Evolutionary conservation across 1,140 invertebrate genomes (phyloP), one percentile per base, ranked within the genome.

Genomic region (Drosophila kurseongensis): DNA sequence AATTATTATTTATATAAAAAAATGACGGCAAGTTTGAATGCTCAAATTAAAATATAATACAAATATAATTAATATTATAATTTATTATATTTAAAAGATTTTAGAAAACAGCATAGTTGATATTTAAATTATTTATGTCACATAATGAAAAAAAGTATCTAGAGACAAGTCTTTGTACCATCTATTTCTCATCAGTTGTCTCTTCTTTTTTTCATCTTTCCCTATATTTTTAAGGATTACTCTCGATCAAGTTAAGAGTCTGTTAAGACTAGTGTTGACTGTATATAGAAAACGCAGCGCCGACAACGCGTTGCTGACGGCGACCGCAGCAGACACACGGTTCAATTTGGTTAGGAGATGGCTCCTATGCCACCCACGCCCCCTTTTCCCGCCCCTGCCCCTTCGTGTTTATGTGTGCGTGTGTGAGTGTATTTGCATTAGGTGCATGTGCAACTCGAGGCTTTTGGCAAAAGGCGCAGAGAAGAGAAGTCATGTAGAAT

Each of bases 361-460:
- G 45, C 29, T 76, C 45, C 44, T 75, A 56, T 45, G n/a, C 47
- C 47, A 12, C 35, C 42, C 52, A 40, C 48, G 36, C 41, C 23
- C 55, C 5, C 57, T 13, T 41, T 10, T 40, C 42, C 18, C 50
- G n/a, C 44, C 5, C n/a, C 9, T 32, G 56, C 42, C 55, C 8
- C 18, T 18, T 18, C 40, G 29, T 27, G 51, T 38, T 18, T 14
- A 32, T 62, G 56, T 61, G 65, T 69, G 45, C 41, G 72, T 65
- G 41, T 59, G 57, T 44, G 29, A 47, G 57, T 52, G 67, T 86
- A 69, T 78, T 69, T 77, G 81, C 68, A 85, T 85, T 85, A 85
- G 82, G 82, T 85, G 82, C 83, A 88, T 78, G 67, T 85, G 82
- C 82, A 85, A 86, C 83, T 85, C 82, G 83, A 88, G 83, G 80